Evolutionary conservation across 2,888 invertebrate genomes (phyloP).

Genomic region (Sminthurides aquaticus): DNA sequence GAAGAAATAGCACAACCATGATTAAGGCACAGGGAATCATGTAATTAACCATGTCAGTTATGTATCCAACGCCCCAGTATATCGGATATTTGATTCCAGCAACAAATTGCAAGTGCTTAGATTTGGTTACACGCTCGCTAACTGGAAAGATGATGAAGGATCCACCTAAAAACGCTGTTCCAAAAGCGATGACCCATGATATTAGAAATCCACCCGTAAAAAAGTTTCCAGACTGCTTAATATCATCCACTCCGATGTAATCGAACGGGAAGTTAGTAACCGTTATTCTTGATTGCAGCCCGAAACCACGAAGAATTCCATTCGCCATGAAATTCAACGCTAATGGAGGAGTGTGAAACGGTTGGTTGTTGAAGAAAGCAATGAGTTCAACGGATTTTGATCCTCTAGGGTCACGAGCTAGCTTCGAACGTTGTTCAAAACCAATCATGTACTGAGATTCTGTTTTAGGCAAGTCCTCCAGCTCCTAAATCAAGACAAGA

Average conservation of each 20-base stretch:
- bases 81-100: constrained; percentile 61
- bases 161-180: constrained; percentile 51
- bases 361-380: constrained; percentile 63
- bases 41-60: constrained; percentile 63
- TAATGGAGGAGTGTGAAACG: constrained; percentile 64
- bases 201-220: constrained; percentile 26
- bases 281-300: constrained; percentile 46
- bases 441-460: constrained; percentile 36
- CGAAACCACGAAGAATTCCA: constrained; percentile 53
- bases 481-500: constrained; percentile 7
- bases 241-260: constrained; percentile 54
- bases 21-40: constrained; percentile 54
- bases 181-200: constrained; percentile 59
- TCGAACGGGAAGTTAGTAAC: constrained; percentile 63
- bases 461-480: constrained; percentile 23
- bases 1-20: constrained; percentile 52
- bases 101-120: constrained; percentile 64
- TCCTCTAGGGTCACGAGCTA: constrained; percentile 48
- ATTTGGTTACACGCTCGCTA: constrained; percentile 60
- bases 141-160: constrained; percentile 52
- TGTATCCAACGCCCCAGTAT: constrained; percentile 62
- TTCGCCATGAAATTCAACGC: constrained; percentile 59
- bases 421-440: constrained; percentile 26
- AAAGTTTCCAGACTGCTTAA: constrained; percentile 19
- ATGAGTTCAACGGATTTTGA: not conserved